Evolutionary conservation across 2,113 vertebrate species (phyloP).

Genomic region (Cynocephalus volans): DNA sequence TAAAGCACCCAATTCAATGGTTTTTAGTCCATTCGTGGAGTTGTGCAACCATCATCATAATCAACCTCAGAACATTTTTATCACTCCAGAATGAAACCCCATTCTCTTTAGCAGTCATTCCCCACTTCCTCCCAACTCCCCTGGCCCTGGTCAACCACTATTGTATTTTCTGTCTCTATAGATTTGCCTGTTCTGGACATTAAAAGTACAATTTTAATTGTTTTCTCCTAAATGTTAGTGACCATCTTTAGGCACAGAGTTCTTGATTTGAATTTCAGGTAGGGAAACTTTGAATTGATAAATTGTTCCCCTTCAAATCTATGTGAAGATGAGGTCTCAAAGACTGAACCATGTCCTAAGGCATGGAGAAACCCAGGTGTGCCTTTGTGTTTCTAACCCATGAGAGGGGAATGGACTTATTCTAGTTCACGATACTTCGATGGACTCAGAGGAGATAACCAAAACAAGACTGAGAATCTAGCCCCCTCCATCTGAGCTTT

Average conservation of each 20-base stretch:
- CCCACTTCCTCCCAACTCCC: neutral
- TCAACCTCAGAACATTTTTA: conserved; percentile 35
- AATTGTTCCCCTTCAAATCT: neutral
- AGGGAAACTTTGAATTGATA: neutral
- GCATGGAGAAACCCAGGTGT: neutral
- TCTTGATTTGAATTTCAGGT: conserved; percentile 53
- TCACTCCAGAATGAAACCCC: neutral
- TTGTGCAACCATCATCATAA: neutral
- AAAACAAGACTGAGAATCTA: conserved; percentile 32
- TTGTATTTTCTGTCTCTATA: neutral
- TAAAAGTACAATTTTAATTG: neutral
- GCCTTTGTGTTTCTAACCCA: neutral
- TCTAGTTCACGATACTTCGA: neutral
- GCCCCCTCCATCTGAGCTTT: neutral
- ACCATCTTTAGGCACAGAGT: neutral
- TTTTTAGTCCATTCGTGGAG: conserved; percentile 9
- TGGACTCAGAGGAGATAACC: neutral
- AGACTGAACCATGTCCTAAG: neutral
- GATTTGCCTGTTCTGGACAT: conserved; percentile 28
- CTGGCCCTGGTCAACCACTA: neutral
- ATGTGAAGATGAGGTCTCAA: neutral
- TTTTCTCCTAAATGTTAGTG: neutral
- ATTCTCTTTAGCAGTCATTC: neutral
- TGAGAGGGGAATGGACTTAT: neutral
- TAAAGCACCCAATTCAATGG: neutral